phyloP scores from a whole-genome alignment of 2,888 invertebrate genomes.

The Drosophila putrida region DNA sequence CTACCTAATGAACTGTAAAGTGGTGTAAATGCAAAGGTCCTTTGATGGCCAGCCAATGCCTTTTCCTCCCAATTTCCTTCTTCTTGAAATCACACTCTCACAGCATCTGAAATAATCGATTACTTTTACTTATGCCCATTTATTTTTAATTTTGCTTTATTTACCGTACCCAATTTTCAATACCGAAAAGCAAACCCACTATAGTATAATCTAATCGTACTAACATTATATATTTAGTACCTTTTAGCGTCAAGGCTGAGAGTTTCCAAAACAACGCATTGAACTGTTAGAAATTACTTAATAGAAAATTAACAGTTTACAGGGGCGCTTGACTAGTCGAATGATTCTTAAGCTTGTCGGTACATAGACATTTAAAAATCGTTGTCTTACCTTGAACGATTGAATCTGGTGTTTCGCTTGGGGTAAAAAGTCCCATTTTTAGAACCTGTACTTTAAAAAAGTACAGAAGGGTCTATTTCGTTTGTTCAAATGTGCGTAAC shows the following conservation, averaged over 20 bases:
- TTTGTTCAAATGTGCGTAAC: no score
- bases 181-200: neutral
- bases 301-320: neutral
- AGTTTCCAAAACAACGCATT: conserved; percentile 10
- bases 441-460: no score
- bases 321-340: neutral
- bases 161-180: conserved; percentile 1
- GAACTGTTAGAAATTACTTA: no score
- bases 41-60: conserved; percentile 58
- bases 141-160: neutral
- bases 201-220: conserved; percentile 9
- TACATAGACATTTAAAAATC: neutral
- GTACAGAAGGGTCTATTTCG: no score
- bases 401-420: no score
- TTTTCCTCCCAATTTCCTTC: neutral
- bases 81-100: conserved; percentile 2
- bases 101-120: conserved; percentile 57
- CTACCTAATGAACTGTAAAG: conserved; percentile 75
- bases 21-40: conserved; percentile 72
- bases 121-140: conserved; percentile 17
- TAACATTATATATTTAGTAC: neutral
- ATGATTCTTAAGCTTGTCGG: neutral
- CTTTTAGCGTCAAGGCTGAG: neutral
- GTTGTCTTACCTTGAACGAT: no score
- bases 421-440: no score